Percentiles rank a stretch among this genome's conserved stretches.
Evolutionary conservation across 1,140 invertebrate genomes (phyloP).

Genomic region (Panagrolaimus sp.): DNA sequence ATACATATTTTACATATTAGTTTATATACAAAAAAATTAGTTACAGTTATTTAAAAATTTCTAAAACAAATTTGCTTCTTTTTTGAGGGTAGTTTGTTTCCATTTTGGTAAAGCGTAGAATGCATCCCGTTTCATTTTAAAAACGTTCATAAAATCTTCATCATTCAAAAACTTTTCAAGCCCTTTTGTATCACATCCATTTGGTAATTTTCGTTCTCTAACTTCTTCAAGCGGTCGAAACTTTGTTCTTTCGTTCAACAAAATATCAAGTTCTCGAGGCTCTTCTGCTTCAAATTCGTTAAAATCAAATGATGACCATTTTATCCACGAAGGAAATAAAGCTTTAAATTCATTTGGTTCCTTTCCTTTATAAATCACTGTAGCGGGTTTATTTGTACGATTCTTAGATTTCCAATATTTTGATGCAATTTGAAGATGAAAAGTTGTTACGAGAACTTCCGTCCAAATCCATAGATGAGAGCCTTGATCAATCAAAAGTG

Average conservation of each 20-base stretch:
- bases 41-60: no score
- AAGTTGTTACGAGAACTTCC: constrained; percentile 21
- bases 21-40: no score
- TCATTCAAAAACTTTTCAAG: constrained; percentile 73
- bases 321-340: constrained; percentile 31
- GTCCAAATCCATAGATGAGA: constrained; percentile 32
- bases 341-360: constrained; percentile 42
- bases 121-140: constrained; percentile 73
- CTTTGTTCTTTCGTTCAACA: constrained; percentile 4
- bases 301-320: not conserved
- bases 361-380: constrained; percentile 21
- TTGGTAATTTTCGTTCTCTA: not conserved
- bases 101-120: constrained; percentile 74
- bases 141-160: constrained; percentile 76
- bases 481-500: constrained; percentile 34
- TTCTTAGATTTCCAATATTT: constrained; percentile 25
- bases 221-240: not conserved
- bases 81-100: constrained; percentile 82
- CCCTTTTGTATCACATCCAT: not conserved
- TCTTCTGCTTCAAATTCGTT: not conserved
- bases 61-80: constrained; percentile 72
- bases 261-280: not conserved
- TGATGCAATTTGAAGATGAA: constrained; percentile 30
- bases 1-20: no score
- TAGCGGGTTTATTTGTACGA: constrained; percentile 18